Base-by-base conservation (phyloP, 1,140 invertebrate genomes). In the Sarcophaga peregrina region DNA sequence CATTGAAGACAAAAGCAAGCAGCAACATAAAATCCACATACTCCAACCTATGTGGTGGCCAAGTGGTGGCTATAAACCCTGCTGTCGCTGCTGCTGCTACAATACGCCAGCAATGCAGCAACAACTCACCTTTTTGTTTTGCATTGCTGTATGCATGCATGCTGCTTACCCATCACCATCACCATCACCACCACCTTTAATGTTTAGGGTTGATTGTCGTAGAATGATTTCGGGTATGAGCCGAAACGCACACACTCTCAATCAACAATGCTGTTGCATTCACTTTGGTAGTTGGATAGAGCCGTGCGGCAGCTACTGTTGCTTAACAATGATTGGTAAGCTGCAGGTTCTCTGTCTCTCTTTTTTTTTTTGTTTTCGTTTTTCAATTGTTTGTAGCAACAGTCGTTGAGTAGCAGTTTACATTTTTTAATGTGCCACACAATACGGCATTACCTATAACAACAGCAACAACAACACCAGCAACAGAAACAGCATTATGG, bases 271-370 rank as follows among this genome's bases (percentile, higher is more conserved):
- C 11, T 15, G 11, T 58, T 58, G 54, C 54, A 58, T 58, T 58
- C 25, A 8, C 11, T 58, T 7, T 13, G 5, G 9, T 68, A 25
- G 62, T 20, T 68, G 62, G 5, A 2, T 68, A 20, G n/a, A 68
- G 15, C 20, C 9, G 62, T 68, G n/a, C n/a, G n/a, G 62, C 62
- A 20, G 62, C 62, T 37, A 78, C n/a, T 78, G 47, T 78, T 78
- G 75, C 75, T 78, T 17, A 78, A 78, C 75, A 78, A 78, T 78
- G 75, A 78, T 78, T 78, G 75, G 75, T 78, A 78, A 78, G 75
- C 47, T 52, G 46, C 6, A 11, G 52, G 10, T 15, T 54, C 10
- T 15, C 52, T 72, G n/a, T 37, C 25, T 37, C 4, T 37, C 4
- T 37, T 37, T 37, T 37, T 37, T 2, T 37, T 37, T 37, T 37